Conservation (phyloP, 2,113 vertebrate genomes). For the Porphyrio hochstetteri region DNA sequence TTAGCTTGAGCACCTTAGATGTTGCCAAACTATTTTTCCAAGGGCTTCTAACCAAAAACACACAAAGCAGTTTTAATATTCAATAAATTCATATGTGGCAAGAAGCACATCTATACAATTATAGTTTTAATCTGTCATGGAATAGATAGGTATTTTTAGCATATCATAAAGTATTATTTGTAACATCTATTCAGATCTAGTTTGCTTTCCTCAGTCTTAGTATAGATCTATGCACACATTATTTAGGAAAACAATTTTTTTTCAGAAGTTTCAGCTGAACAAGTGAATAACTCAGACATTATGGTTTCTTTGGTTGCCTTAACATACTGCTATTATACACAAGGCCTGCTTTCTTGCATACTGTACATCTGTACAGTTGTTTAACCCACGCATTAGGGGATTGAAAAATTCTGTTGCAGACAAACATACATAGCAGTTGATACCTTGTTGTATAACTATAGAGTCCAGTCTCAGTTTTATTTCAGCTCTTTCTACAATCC, state of each 20-base stretch:
- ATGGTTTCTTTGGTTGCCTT: background rate
- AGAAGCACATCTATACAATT: background rate
- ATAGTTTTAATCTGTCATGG: background rate
- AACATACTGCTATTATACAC: background rate
- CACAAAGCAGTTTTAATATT: background rate
- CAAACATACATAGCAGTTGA: conserved; percentile 47
- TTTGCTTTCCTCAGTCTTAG: background rate
- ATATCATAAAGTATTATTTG: background rate
- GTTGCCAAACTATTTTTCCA: background rate
- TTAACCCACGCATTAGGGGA: background rate
- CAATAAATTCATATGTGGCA: background rate
- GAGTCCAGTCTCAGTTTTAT: conserved; percentile 90
- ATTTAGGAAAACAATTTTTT: background rate
- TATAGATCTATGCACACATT: background rate
- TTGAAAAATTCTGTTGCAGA: conserved; percentile 43
- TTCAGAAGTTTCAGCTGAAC: background rate
- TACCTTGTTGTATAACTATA: conserved; percentile 93
- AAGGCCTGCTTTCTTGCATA: background rate
- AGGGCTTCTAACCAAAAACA: background rate
- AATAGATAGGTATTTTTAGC: background rate
- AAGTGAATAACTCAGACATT: background rate
- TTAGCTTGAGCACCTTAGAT: background rate
- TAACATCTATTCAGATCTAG: background rate
- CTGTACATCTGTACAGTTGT: background rate
- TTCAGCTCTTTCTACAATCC: conserved; percentile 92